Conservation (phyloP, 2,113 vertebrate species). For the Ptychochromis oligacanthus region DNA sequence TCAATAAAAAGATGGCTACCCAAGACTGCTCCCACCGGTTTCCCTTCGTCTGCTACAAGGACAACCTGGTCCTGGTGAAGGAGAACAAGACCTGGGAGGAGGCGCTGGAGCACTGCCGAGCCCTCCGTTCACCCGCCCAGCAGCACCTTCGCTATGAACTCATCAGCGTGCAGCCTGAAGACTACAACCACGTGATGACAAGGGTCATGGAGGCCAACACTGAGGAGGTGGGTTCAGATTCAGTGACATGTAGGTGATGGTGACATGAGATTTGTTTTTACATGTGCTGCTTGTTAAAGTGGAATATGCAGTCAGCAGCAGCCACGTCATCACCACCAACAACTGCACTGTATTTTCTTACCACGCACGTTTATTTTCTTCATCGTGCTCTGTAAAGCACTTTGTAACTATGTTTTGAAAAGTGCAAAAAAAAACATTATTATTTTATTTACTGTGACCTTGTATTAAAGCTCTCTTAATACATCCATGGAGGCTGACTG, state of each 20-base stretch:
- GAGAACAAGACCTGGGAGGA: conserved; percentile 57
- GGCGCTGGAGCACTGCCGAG: conserved; percentile 42
- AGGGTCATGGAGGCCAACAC: background rate
- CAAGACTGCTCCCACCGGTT: background rate
- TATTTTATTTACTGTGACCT: no score
- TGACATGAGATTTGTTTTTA: background rate
- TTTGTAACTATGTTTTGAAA: no score
- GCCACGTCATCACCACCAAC: no score
- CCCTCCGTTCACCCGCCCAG: rapidly evolving
- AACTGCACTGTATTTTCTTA: no score
- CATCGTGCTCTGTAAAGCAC: no score
- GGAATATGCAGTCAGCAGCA: no score
- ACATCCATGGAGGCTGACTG: no score
- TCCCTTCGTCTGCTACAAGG: conserved; percentile 16
- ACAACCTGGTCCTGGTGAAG: conserved; percentile 44
- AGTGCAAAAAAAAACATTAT: no score
- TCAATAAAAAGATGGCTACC: background rate
- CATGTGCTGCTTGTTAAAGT: no score
- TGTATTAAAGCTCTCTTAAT: no score
- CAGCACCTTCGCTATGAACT: background rate
- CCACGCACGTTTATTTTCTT: no score
- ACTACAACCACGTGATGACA: background rate
- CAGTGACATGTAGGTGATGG: no score
- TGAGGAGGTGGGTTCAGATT: conserved; percentile 33
- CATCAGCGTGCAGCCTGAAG: conserved; percentile 37